A percentile compares a stretch with the other conserved stretches of the same genome.
Evolutionary conservation across 2,113 vertebrate genomes (phyloP).

Genomic region (Hippocampus abdominalis): DNA sequence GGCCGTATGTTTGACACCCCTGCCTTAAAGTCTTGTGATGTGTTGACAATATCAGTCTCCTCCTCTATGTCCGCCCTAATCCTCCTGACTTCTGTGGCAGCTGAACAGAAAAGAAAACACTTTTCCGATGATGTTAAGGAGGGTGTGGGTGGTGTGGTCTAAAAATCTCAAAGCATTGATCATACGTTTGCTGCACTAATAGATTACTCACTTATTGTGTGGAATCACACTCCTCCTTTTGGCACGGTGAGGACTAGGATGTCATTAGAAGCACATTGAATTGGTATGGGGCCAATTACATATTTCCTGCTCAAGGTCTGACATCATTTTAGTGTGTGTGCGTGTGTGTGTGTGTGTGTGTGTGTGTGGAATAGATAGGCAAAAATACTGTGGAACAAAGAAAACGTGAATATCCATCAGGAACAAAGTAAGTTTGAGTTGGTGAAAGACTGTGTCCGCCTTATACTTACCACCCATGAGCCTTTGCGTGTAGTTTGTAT

Average conservation of each 20-base stretch:
- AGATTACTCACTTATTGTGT: not conserved
- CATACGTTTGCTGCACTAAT: not conserved
- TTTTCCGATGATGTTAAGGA: not conserved
- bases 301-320: not conserved
- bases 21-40: not conserved
- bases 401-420: too few species aligned
- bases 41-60: not conserved
- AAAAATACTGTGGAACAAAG: not conserved
- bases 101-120: not conserved
- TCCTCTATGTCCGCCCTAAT: not conserved
- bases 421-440: too few species aligned
- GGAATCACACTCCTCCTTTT: not conserved
- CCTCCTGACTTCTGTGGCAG: not conserved
- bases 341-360: too few species aligned
- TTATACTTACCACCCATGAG: too few species aligned
- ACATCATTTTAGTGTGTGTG: not conserved
- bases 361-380: not conserved
- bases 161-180: not conserved
- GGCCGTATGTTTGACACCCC: too few species aligned
- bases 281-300: not conserved
- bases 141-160: not conserved
- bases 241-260: not conserved
- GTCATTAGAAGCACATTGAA: not conserved
- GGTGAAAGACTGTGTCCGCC: too few species aligned
- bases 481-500: too few species aligned